phyloP scores from a whole-genome alignment of 2,888 invertebrate genomes.

The Pammene fasciana region DNA sequence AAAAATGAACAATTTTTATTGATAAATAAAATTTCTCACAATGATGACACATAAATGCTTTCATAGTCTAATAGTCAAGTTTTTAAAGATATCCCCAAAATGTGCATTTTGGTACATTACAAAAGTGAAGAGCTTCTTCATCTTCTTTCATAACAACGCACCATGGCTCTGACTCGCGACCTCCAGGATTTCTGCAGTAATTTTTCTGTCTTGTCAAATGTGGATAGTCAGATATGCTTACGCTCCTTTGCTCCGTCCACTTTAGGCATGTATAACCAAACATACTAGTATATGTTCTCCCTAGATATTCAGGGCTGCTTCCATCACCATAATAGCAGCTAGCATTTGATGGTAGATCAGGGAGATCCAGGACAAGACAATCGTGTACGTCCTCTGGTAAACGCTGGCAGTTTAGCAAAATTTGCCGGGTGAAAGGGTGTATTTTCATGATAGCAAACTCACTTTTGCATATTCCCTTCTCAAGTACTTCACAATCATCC shows the following conservation, averaged over 20 bases:
- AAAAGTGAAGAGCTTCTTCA: background rate
- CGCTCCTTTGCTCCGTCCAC: background rate
- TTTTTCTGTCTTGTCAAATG: background rate
- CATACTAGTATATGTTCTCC: background rate
- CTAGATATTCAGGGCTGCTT: background rate
- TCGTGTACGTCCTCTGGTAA: background rate
- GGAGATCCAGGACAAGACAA: background rate
- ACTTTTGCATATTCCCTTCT: background rate
- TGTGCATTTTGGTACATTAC: background rate
- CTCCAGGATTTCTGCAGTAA: conserved; percentile 8
- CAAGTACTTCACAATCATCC: background rate
- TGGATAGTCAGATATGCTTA: background rate
- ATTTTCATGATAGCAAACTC: background rate
- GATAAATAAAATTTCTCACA: no score
- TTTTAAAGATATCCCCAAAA: background rate
- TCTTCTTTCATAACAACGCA: background rate
- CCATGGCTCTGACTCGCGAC: background rate
- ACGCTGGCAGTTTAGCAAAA: background rate
- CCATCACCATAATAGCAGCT: background rate
- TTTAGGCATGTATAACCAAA: background rate
- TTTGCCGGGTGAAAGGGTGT: background rate
- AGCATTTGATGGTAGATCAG: background rate
- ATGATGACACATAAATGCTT: no score
- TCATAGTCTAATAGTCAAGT: no score
- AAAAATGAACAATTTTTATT: no score